Percentiles rank a stretch among this genome's conserved stretches.
Conservation (phyloP, 1,140 invertebrate species). For the Meloidogyne floridensis region DNA sequence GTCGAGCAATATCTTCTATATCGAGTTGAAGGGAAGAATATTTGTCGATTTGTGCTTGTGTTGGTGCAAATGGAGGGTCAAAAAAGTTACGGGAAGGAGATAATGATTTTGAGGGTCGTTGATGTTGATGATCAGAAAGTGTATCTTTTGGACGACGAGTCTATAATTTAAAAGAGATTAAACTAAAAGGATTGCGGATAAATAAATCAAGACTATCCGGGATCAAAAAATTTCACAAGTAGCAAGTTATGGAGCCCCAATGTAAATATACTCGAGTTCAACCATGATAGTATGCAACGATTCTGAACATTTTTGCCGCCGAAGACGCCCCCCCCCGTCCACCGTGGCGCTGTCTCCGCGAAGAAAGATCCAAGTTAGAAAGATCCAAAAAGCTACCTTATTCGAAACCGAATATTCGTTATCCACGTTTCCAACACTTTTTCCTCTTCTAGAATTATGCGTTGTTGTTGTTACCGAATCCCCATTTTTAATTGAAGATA, state of each 20-base stretch:
- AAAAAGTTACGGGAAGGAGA: constrained; percentile 70
- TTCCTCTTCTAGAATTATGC: constrained; percentile 8
- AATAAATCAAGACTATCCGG: too few relatives aligned
- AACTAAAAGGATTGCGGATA: too few relatives aligned
- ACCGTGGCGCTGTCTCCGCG: too few relatives aligned
- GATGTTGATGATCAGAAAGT: constrained; percentile 4
- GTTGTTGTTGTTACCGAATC: constrained; percentile 67
- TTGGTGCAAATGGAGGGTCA: constrained; percentile 84
- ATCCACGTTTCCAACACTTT: not conserved
- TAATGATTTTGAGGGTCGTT: not conserved
- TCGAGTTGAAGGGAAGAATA: constrained; percentile 82
- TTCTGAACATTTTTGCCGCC: too few relatives aligned
- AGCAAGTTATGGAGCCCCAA: too few relatives aligned
- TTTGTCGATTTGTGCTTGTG: constrained; percentile 96
- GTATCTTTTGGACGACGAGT: constrained; percentile 4
- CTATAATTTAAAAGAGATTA: not conserved
- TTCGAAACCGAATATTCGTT: too few relatives aligned
- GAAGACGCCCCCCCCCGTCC: too few relatives aligned
- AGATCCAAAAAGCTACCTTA: too few relatives aligned
- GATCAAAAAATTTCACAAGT: too few relatives aligned
- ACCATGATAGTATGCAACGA: too few relatives aligned
- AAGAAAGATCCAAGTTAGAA: too few relatives aligned
- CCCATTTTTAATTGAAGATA: not conserved
- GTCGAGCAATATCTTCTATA: constrained; percentile 95
- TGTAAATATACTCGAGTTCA: too few relatives aligned